Evolutionary conservation across 2,113 vertebrate species (phyloP).

Genomic region (Albula goreensis): DNA sequence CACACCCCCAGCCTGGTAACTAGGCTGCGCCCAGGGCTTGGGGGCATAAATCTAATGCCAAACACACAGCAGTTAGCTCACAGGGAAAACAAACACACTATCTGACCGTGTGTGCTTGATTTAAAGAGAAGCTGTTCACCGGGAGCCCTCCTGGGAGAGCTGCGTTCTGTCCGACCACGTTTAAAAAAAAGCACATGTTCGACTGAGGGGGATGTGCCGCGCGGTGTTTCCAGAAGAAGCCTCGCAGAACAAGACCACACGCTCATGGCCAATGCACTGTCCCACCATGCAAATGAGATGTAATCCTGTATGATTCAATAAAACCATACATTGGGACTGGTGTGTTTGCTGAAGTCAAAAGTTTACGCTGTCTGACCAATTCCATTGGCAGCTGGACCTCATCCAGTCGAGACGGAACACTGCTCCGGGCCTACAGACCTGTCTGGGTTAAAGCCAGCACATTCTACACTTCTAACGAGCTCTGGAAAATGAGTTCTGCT

Average conservation of each 20-base stretch:
- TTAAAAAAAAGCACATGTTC: neutral
- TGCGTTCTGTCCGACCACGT: neutral
- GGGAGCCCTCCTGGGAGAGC: neutral
- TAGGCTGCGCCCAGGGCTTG: neutral
- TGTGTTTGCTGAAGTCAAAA: neutral
- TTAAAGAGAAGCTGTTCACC: slow-evolving; percentile 39
- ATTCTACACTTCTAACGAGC: neutral
- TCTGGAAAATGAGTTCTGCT: neutral
- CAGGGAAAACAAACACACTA: neutral
- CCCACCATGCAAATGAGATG: neutral
- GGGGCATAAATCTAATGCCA: slow-evolving; percentile 8
- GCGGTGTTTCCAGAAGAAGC: neutral
- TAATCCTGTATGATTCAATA: neutral
- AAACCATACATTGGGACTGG: neutral
- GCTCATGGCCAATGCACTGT: neutral
- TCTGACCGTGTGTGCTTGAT: neutral
- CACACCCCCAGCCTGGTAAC: neutral
- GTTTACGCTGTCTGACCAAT: neutral
- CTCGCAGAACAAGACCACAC: neutral
- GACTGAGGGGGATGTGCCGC: neutral
- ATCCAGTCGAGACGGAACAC: neutral
- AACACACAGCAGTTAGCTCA: neutral
- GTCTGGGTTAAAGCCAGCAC: neutral
- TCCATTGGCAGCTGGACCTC: neutral
- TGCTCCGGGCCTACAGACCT: neutral